A percentile compares a stretch with the other conserved stretches of the same genome.
Evolutionary conservation across 2,113 vertebrate genomes (phyloP).

Genomic region (Amphilophus citrinellus): DNA sequence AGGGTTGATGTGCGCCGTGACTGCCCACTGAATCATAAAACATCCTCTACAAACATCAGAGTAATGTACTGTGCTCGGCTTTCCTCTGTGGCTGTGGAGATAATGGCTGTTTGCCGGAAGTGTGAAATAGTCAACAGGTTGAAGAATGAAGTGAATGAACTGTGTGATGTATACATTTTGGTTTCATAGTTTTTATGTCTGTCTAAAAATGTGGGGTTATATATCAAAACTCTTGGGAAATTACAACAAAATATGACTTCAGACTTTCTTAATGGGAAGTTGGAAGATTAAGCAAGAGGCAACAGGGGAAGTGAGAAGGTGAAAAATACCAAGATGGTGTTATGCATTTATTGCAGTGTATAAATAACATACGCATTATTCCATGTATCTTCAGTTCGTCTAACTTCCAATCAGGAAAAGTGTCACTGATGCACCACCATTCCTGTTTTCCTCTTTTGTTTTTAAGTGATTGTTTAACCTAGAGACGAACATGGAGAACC

Average conservation of each 20-base stretch:
- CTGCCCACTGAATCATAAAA: constrained; percentile 21
- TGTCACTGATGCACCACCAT: constrained; percentile 23
- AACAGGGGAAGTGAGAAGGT: too few relatives aligned
- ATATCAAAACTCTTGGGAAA: constrained; percentile 34
- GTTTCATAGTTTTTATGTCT: constrained; percentile 31
- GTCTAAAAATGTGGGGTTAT: constrained; percentile 23
- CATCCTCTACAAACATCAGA: neutral
- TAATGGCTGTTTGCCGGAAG: neutral
- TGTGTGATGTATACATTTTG: neutral
- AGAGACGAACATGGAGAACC: constrained; percentile 90
- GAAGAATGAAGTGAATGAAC: neutral
- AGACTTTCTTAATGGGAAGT: neutral
- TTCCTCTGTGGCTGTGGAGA: neutral
- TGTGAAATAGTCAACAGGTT: neutral
- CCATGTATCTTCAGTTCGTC: neutral
- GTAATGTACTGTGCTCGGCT: neutral
- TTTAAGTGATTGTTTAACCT: constrained; percentile 64
- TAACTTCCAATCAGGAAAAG: neutral
- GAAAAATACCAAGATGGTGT: too few relatives aligned
- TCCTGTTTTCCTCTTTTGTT: neutral
- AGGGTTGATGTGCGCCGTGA: neutral
- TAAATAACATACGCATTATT: neutral
- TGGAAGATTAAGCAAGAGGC: neutral
- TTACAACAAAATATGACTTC: constrained; percentile 36
- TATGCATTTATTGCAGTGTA: too few relatives aligned